Base-by-base conservation (phyloP, 1,140 invertebrate species). In the Drosophila murphyi region DNA sequence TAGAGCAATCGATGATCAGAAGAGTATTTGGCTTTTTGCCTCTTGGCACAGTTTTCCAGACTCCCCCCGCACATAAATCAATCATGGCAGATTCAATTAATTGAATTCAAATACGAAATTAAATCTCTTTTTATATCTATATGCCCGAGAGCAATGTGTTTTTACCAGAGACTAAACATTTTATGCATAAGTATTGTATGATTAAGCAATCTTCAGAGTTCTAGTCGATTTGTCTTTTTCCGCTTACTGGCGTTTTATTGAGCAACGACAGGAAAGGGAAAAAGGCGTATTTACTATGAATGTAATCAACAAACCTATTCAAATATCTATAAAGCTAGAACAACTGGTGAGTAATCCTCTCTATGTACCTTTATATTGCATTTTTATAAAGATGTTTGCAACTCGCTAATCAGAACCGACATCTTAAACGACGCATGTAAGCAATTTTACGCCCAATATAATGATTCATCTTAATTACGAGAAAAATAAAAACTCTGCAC, bases 181-280 rank as follows among this genome's bases (percentile, higher is more conserved):
- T 39, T 10, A 2, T 20, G 20, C 1, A 20, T 20, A 20, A 20
- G 20, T 20, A 20, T 20, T 20, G 20, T 20, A 20, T 20, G 20
- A 20, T 41, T 41, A 10, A 45, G n/a, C 39, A n/a, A 62, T 35
- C 12, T 57, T 35, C 4, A 28, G 20, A 37, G 81, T 92, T 92
- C 88, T 90, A 87, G 91, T 92, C 83, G 91, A 92, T 92, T 92
- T 92, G 91, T 92, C 91, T 92, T 92, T 92, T 92, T 92, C 91
- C 91, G 91, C 91, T 92, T 92, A 92, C 91, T 92, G 91, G 62
- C 88, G 85, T 92, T 90, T 91, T 65, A 85, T 80, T 90, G 5
- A 80, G 50, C 67, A 85, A 90, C 88, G 91, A 90, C 91, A 92
- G 91, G 85, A 91, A 92, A 92, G 90, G 91, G 91, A 83, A 92